These are phyloP conservation scores for Harpagoxenus sublaevis DNA, from an alignment of 2,888 invertebrate genomes.

Conservation along the genomic window DNA sequence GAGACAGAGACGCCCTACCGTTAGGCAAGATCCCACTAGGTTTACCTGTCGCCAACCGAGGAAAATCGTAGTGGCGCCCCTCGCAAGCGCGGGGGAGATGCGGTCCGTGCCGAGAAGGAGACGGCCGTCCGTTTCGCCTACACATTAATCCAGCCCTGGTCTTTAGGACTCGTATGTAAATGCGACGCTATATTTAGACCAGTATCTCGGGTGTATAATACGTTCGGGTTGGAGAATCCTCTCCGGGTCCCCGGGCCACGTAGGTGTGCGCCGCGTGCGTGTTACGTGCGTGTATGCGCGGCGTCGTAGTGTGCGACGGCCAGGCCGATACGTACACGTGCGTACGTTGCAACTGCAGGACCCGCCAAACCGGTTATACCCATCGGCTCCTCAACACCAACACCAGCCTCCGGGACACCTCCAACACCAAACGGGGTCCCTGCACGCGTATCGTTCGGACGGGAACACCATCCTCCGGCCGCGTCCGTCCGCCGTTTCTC, in stretches of 20 bases:
- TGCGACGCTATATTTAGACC: conserved; percentile 86
- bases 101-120: not conserved
- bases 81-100: conserved; percentile 5
- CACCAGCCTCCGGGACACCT: conserved; percentile 72
- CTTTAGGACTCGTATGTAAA: conserved; percentile 86
- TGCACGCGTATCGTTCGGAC: conserved; percentile 71
- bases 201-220: conserved; percentile 82
- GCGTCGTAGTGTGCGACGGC: conserved; percentile 60
- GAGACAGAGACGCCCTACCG: conserved; percentile 25
- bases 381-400: conserved; percentile 82
- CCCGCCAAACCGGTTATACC: conserved; percentile 86
- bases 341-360: conserved; percentile 81
- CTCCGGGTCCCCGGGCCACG: conserved; percentile 59
- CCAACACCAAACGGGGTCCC: conserved; percentile 77
- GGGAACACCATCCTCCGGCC: conserved; percentile 76
- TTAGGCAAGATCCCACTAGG: conserved; percentile 41
- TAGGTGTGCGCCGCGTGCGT: conserved; percentile 61
- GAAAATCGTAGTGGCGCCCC: conserved; percentile 60
- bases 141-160: conserved; percentile 85
- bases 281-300: conserved; percentile 51
- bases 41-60: conserved; percentile 64
- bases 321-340: conserved; percentile 77
- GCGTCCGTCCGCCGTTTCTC: conserved; percentile 42
- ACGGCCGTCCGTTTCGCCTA: conserved; percentile 79
- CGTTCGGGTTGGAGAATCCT: conserved; percentile 75